phyloP scores from a whole-genome alignment of 2,797 vertebrate genomes.

The Mareca strepera region DNA sequence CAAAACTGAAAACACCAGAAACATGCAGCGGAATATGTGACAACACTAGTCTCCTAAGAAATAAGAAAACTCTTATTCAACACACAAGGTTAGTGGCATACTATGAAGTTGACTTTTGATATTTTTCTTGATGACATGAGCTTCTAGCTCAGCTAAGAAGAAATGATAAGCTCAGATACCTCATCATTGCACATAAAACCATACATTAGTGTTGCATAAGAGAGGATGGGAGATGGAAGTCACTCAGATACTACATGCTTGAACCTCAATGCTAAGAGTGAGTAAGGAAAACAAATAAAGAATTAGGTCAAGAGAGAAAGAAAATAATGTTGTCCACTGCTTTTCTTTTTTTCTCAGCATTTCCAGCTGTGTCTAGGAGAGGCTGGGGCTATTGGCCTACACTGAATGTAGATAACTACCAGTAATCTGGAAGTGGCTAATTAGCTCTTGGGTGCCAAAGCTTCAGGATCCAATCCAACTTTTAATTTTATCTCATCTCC shows the following conservation, averaged over 20 bases:
- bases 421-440: neutral
- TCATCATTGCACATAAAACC: neutral
- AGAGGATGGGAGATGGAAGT: neutral
- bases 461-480: neutral
- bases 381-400: neutral
- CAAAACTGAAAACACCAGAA: neutral
- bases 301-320: neutral
- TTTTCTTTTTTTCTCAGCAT: neutral
- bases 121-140: neutral
- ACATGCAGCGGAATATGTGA: neutral
- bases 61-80: neutral
- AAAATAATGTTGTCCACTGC: neutral
- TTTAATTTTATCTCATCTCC: neutral
- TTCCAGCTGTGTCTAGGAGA: neutral
- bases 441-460: neutral
- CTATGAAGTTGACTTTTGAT: neutral
- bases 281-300: neutral
- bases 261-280: neutral
- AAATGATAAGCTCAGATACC: neutral
- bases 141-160: neutral
- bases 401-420: neutral
- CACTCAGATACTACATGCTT: neutral
- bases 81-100: neutral
- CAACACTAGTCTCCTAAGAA: neutral
- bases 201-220: neutral